A percentile compares a stretch with the other conserved stretches of the same genome.
phyloP scores from a whole-genome alignment of 2,113 vertebrate species.

The Rhynchomys soricoides region DNA sequence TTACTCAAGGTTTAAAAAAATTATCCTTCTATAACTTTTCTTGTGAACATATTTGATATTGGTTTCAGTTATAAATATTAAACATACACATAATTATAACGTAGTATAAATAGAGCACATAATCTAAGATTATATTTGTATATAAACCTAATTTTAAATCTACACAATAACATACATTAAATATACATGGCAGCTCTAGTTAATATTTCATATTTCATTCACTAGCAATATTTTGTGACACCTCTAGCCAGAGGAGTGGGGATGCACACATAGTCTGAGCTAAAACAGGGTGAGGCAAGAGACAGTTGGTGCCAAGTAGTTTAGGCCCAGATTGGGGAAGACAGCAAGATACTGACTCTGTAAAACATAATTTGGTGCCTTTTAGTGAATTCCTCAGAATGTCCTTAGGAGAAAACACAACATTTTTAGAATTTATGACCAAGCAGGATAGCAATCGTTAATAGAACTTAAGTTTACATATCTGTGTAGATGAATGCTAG shows the following conservation, averaged over 20 bases:
- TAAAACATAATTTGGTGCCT: background rate
- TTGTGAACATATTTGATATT: background rate
- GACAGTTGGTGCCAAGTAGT: background rate
- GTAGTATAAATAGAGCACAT: background rate
- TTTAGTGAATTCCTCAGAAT: background rate
- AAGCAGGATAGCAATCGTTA: background rate
- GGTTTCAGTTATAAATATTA: conserved; percentile 23
- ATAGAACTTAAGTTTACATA: background rate
- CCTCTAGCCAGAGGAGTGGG: background rate
- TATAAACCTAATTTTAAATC: background rate
- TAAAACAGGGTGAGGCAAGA: background rate
- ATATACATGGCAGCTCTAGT: background rate
- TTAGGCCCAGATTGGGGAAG: background rate
- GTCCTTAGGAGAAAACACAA: conserved; percentile 9
- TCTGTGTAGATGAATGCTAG: background rate
- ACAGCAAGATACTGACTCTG: background rate
- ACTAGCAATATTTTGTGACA: background rate
- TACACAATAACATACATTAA: background rate
- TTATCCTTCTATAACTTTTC: background rate
- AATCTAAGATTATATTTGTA: background rate
- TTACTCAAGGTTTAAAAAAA: conserved; percentile 47
- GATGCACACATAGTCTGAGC: background rate
- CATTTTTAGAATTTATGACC: background rate
- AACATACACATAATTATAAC: conserved; percentile 24
- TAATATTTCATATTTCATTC: background rate